These are phyloP conservation scores for Tetramorium simillimum DNA, from an alignment of 1,140 invertebrate genomes.

Conservation along the genomic window DNA sequence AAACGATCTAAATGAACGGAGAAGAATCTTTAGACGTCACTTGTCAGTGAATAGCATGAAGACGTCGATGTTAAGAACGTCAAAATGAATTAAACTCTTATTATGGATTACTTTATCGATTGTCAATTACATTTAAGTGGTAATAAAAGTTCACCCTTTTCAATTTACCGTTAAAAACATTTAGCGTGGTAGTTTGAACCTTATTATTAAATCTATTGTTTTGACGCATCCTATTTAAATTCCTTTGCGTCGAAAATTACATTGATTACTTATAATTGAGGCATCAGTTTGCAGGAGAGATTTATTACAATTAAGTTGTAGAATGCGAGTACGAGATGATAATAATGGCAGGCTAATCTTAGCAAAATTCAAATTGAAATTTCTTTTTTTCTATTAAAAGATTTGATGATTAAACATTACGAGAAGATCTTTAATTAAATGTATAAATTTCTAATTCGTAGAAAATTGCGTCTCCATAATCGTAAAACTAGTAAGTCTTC, in stretches of 20 bases:
- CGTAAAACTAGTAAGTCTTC: not conserved
- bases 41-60: constrained; percentile 8
- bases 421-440: not conserved
- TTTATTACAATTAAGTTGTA: not conserved
- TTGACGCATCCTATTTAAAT: not conserved
- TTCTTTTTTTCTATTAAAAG: not conserved
- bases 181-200: too few species aligned
- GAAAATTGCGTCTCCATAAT: not conserved
- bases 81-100: constrained; percentile 27
- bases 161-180: not conserved
- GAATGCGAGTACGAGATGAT: not conserved
- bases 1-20: constrained; percentile 23
- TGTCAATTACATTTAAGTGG: constrained; percentile 62
- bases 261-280: not conserved
- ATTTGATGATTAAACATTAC: not conserved
- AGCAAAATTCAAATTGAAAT: not conserved
- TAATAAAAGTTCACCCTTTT: constrained; percentile 41
- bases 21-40: constrained; percentile 31
- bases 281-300: not conserved
- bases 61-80: constrained; percentile 6
- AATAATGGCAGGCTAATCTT: not conserved
- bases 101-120: constrained; percentile 58
- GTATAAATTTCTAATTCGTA: not conserved
- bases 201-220: constrained; percentile 7
- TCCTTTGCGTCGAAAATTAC: not conserved